Conservation (phyloP, 1,140 invertebrate species). For the Euwallacea fornicatus region DNA sequence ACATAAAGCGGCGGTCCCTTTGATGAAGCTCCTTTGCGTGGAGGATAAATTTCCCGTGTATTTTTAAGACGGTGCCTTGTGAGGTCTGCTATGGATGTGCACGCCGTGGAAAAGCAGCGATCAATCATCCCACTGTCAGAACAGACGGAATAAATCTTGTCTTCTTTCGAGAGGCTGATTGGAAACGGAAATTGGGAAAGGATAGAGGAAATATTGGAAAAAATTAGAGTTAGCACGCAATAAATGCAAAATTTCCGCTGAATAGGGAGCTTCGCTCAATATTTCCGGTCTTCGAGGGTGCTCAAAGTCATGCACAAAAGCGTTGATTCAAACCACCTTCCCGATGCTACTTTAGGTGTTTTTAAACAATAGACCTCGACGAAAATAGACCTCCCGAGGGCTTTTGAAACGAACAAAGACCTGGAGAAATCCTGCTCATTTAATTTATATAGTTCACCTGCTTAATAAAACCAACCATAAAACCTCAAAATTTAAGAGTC, state of each 20-base stretch:
- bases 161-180: slow-evolving; percentile 5
- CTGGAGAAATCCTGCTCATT: slow-evolving; percentile 9
- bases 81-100: slow-evolving; percentile 12
- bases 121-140: slow-evolving; percentile 24
- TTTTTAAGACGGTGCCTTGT: slow-evolving; percentile 23
- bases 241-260: neutral
- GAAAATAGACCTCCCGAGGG: neutral
- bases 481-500: no score
- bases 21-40: slow-evolving; percentile 25
- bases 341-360: neutral
- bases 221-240: no score
- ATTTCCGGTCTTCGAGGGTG: neutral
- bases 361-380: slow-evolving; percentile 2
- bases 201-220: neutral
- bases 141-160: slow-evolving; percentile 23
- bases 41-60: slow-evolving; percentile 35
- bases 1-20: slow-evolving; percentile 37
- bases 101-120: slow-evolving; percentile 13
- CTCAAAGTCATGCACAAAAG: neutral
- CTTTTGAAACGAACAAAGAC: neutral
- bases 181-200: slow-evolving; percentile 9
- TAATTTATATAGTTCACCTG: neutral
- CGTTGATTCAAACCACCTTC: neutral
- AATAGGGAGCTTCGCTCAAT: neutral
- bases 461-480: no score